Conservation (phyloP, 2,797 vertebrate genomes). For the Hipposideros larvatus region DNA sequence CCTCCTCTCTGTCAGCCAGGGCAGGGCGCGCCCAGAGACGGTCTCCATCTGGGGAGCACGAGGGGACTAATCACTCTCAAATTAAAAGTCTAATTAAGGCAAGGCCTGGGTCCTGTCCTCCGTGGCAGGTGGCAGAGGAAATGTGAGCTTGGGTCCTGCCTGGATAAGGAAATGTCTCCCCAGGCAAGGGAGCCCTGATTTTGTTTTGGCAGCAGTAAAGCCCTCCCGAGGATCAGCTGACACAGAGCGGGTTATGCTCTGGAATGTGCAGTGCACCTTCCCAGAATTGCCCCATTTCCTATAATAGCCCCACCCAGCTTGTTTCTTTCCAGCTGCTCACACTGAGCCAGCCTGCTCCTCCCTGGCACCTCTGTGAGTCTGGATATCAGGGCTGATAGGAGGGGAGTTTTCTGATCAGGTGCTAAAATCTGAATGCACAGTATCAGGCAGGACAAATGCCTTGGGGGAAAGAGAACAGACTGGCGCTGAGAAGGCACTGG, state of each 20-base stretch:
- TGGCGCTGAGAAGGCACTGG: neutral
- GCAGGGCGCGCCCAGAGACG: too few relatives aligned
- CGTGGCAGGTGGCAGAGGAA: too few relatives aligned
- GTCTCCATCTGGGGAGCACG: neutral
- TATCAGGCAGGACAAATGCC: too few relatives aligned
- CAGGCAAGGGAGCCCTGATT: neutral
- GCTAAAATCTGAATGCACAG: neutral
- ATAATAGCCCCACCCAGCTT: too few relatives aligned
- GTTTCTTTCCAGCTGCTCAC: too few relatives aligned
- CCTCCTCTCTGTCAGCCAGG: neutral
- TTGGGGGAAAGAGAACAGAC: neutral
- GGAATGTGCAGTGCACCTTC: too few relatives aligned
- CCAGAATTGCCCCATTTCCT: too few relatives aligned
- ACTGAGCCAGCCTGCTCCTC: accelerated
- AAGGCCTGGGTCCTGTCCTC: neutral
- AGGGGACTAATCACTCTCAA: neutral
- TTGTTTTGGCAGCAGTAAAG: neutral
- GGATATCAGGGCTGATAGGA: too few relatives aligned
- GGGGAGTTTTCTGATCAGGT: too few relatives aligned
- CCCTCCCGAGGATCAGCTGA: too few relatives aligned
- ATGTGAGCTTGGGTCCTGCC: neutral
- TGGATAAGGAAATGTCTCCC: neutral
- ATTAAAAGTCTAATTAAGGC: neutral
- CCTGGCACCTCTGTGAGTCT: accelerated
- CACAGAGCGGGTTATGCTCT: too few relatives aligned